Evolutionary conservation across 2,888 invertebrate species (phyloP).

Genomic region (Cheiracanthium punctorium): DNA sequence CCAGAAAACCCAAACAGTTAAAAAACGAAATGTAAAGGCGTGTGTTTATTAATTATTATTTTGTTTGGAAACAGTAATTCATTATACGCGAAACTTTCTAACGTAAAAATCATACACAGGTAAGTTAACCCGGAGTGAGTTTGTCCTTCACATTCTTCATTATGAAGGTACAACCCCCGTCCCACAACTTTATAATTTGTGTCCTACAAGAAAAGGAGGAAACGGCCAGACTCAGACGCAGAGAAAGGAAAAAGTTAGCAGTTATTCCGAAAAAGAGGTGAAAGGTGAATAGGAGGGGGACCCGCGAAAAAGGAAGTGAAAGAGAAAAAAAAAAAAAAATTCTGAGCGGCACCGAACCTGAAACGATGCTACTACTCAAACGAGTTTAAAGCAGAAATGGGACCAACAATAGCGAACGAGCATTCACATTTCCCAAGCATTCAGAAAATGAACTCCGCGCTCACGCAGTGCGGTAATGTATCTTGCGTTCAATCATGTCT

Average conservation of each 20-base stretch:
- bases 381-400: background rate
- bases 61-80: no score
- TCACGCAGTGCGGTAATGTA: no score
- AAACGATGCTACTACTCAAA: background rate
- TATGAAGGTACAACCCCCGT: background rate
- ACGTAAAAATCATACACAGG: background rate
- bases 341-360: background rate
- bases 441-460: no score
- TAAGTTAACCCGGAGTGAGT: background rate
- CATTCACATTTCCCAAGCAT: no score
- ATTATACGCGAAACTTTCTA: background rate
- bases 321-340: background rate
- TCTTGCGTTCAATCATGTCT: no score
- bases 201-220: background rate
- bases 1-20: no score
- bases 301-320: slow-evolving; percentile 4
- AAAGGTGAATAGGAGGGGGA: slow-evolving; percentile 38
- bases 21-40: no score
- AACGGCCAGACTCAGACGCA: background rate
- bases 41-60: no score
- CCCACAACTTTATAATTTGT: no score
- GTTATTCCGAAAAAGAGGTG: slow-evolving; percentile 31
- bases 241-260: slow-evolving; percentile 18
- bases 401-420: no score
- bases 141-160: slow-evolving; percentile 21